phyloP scores from a whole-genome alignment of 2,113 vertebrate species.

The Stegastes partitus region DNA sequence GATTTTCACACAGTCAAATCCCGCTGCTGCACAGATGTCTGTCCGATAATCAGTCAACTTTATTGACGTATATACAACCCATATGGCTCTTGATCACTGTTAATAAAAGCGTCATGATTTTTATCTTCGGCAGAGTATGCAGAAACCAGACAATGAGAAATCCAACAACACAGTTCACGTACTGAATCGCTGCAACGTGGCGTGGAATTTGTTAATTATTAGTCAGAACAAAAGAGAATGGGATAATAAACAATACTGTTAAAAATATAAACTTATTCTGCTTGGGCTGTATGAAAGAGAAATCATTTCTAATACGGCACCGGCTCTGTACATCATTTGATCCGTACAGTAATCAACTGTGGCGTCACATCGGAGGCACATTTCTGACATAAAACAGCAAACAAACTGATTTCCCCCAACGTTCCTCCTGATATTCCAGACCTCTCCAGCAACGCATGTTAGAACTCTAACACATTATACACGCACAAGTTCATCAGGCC shows the following conservation, averaged over 20 bases:
- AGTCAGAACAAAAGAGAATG: not conserved
- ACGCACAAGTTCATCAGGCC: slow-evolving; percentile 8
- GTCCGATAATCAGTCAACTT: slow-evolving; percentile 10
- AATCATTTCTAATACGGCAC: not conserved
- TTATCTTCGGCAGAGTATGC: not conserved
- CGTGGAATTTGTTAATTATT: not conserved
- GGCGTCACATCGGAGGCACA: not conserved
- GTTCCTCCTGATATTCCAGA: not conserved
- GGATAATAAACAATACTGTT: slow-evolving; percentile 2
- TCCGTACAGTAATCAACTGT: not conserved
- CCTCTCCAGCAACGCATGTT: slow-evolving; percentile 5
- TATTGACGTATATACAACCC: not conserved
- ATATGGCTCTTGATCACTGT: slow-evolving; percentile 7
- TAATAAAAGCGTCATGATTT: not conserved
- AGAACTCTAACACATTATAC: not conserved
- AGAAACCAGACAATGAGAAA: too few relatives aligned
- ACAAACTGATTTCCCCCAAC: not conserved
- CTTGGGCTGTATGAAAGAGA: not conserved
- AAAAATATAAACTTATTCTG: not conserved
- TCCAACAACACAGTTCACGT: too few relatives aligned
- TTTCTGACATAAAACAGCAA: not conserved
- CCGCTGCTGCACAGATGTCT: slow-evolving; percentile 3
- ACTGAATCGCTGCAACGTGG: not conserved
- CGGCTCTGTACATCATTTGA: not conserved
- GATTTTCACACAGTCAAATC: not conserved